Conservation (phyloP, 1,140 invertebrate genomes). For the Coenobita brevimanus region DNA sequence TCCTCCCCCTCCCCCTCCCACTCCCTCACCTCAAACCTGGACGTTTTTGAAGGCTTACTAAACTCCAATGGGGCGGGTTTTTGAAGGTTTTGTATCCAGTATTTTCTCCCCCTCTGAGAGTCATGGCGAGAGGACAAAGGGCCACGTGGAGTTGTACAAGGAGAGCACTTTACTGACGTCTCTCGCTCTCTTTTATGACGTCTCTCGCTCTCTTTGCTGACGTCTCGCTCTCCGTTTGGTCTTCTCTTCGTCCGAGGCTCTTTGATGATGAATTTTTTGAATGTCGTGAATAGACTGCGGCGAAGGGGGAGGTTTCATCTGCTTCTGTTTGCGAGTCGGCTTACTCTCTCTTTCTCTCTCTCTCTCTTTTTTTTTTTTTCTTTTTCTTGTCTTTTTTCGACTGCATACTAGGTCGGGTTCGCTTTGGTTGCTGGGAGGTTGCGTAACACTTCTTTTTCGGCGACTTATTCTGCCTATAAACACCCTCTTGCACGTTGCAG, state of each 20-base stretch:
- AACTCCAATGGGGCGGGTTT: slow-evolving; percentile 19
- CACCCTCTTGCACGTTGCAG: no score
- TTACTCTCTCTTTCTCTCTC: neutral
- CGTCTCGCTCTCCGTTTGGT: slow-evolving; percentile 24
- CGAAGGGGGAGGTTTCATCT: slow-evolving; percentile 6
- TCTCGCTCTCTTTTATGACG: no score
- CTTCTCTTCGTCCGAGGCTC: neutral
- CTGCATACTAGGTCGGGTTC: no score
- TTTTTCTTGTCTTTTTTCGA: no score
- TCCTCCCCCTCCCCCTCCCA: neutral
- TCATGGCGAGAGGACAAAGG: slow-evolving; percentile 14
- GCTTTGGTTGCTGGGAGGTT: no score
- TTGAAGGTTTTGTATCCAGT: slow-evolving; percentile 46
- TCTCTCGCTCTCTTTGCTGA: slow-evolving; percentile 11
- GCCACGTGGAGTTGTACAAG: slow-evolving; percentile 24
- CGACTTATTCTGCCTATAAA: no score
- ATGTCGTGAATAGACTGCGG: slow-evolving; percentile 51
- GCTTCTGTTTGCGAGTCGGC: slow-evolving; percentile 11
- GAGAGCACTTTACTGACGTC: neutral
- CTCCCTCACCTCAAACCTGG: neutral
- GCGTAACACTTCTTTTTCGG: no score
- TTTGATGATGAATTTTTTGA: slow-evolving; percentile 59
- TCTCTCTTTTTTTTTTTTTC: no score
- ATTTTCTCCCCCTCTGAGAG: slow-evolving; percentile 22
- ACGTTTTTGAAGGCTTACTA: neutral